These are phyloP conservation scores for Furcifer pardalis DNA, from an alignment of 2,797 vertebrate genomes.

Conservation along the genomic window DNA sequence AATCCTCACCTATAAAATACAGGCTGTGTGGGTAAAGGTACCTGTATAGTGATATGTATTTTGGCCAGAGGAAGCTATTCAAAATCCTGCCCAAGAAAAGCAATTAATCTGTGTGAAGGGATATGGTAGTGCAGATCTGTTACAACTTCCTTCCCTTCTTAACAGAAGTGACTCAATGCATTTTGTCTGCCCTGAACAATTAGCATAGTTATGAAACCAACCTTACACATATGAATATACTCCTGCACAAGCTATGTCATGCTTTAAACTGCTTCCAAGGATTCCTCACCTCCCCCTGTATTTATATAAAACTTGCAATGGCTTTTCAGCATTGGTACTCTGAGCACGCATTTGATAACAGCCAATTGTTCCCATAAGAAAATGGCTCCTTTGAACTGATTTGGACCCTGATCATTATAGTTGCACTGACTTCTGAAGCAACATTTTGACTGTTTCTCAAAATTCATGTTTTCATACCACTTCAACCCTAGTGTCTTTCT, in stretches of 20 bases:
- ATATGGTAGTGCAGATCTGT: constrained; percentile 49
- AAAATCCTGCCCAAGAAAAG: constrained; percentile 2
- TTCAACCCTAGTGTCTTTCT: not conserved
- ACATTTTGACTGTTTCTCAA: not conserved
- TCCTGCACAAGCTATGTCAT: constrained; percentile 55
- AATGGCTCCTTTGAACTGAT: not conserved
- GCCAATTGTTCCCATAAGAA: constrained; percentile 4
- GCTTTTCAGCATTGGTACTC: rapidly evolving
- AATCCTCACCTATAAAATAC: not conserved
- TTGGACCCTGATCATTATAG: constrained; percentile 15
- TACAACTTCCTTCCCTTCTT: constrained; percentile 50
- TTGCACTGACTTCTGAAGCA: constrained; percentile 15
- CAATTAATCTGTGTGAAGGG: constrained; percentile 28
- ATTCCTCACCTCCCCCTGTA: not conserved
- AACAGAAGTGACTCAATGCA: constrained; percentile 69
- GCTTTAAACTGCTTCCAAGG: constrained; percentile 31
- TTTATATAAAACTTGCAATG: not conserved
- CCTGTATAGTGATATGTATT: not conserved
- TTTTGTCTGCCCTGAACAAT: constrained; percentile 65
- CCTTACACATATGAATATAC: constrained; percentile 19
- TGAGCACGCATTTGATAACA: not conserved
- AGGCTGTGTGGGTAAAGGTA: not conserved
- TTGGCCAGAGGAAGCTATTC: constrained; percentile 13
- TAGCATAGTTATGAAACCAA: constrained; percentile 49
- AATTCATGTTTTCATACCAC: not conserved